A percentile compares a stretch with the other conserved stretches of the same genome.
Evolutionary conservation across 2,113 vertebrate species (phyloP).

Genomic region (Equus quagga): DNA sequence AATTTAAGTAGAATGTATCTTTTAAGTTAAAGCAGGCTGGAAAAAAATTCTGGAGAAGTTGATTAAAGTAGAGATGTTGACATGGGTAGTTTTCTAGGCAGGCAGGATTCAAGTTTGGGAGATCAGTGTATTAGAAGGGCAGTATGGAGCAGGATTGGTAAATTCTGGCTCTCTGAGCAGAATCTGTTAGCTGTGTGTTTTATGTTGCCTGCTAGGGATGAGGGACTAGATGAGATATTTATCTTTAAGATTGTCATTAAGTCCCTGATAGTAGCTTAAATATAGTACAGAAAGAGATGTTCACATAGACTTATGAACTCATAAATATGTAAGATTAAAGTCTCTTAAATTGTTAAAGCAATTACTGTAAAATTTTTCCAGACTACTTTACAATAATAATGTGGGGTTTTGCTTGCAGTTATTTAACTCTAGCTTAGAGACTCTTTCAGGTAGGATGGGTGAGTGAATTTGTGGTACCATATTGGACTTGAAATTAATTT

Average conservation of each 20-base stretch:
- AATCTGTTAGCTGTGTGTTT: not conserved
- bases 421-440: constrained; percentile 7
- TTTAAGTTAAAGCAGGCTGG: constrained; percentile 6
- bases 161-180: not conserved
- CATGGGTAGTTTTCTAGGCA: not conserved
- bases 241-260: constrained; percentile 29
- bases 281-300: not conserved
- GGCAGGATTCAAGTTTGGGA: not conserved
- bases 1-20: constrained; percentile 47
- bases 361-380: constrained; percentile 26
- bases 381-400: constrained; percentile 40
- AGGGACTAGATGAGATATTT: not conserved
- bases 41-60: not conserved
- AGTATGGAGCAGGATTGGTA: not conserved
- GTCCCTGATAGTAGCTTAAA: constrained; percentile 18
- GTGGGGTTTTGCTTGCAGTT: not conserved
- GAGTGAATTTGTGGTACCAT: constrained; percentile 15
- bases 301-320: not conserved
- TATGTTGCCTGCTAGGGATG: not conserved
- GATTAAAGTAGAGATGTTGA: not conserved
- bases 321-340: constrained; percentile 35
- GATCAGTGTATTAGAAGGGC: not conserved
- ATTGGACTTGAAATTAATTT: constrained; percentile 24
- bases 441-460: not conserved
- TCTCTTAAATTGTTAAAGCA: not conserved